Evolutionary conservation across 1,140 invertebrate species (phyloP), one percentile per base, ranked within the genome.

Genomic region (Sycobia sp.): DNA sequence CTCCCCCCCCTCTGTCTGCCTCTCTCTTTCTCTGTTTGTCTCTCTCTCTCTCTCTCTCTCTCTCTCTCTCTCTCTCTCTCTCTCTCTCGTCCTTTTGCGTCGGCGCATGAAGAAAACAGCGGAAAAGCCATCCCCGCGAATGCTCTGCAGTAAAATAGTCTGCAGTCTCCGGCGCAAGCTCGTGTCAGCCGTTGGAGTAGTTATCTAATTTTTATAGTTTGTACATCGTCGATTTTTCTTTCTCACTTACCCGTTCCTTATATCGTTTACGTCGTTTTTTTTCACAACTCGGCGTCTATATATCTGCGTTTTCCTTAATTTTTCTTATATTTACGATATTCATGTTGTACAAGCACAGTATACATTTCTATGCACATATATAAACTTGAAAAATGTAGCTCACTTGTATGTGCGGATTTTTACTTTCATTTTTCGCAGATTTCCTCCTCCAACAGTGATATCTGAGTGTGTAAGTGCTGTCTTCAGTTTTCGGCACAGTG

Each of bases 161-260:
- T 25, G 34, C 51, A 62, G 60, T 62, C 51, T 62, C 60, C 51
- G 60, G 51, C 60, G 51, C 51, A 62, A 62, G 60, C 60, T 62
- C 60, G 51, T 34, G 60, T 51, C 44, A 46, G n/a, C 8, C 41
- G 25, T 25, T 14, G 1, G 27, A 32, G 27, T 14, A 1, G n/a
- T 49, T 32, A 3, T 18, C 20, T 9, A 18, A 14, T 11, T 49
- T 32, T 32, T 4, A 7, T 49, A 14, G 27, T 23, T 20, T 36
- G 50, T 38, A 7, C 50, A 22, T 53, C 7, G 23, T n/a, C 27
- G 22, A 8, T 13, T 13, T 29, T 22, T 4, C 44, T 49, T 22
- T 29, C 0, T 29, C 25, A 11, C 27, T 1, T 27, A 3, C 2
- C 14, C 47, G 3, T 27, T 47, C 11, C 27, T 14, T 11, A 38